Percentiles rank a stretch among this genome's conserved stretches.
phyloP scores from a whole-genome alignment of 2,113 vertebrate genomes.

The Crotophaga sulcirostris region DNA sequence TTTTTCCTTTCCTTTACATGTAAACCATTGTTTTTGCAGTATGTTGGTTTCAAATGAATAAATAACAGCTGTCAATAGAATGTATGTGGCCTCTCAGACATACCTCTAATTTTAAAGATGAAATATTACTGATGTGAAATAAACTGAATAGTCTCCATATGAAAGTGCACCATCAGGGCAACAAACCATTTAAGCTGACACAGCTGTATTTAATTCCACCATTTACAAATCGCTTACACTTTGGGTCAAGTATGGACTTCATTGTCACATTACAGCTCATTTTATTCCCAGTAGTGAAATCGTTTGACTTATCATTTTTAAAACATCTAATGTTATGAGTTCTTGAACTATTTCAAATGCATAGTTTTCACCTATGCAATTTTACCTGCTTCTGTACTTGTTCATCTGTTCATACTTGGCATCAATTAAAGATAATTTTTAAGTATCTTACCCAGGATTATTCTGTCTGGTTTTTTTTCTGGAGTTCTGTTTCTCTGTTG shows the following conservation, averaged over 20 bases:
- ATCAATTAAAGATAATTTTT: constrained; percentile 92
- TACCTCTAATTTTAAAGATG: constrained; percentile 63
- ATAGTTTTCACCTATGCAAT: constrained; percentile 93
- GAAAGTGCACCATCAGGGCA: constrained; percentile 77
- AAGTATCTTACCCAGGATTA: constrained; percentile 79
- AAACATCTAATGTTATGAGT: constrained; percentile 72
- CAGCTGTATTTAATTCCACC: constrained; percentile 57
- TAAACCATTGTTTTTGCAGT: constrained; percentile 44
- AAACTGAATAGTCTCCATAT: constrained; percentile 26
- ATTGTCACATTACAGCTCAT: constrained; percentile 55
- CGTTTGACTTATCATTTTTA: constrained; percentile 65
- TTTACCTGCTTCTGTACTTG: constrained; percentile 86
- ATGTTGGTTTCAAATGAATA: constrained; percentile 47
- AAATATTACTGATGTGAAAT: constrained; percentile 43
- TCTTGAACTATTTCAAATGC: constrained; percentile 83
- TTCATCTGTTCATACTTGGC: constrained; percentile 88
- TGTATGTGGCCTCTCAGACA: constrained; percentile 55
- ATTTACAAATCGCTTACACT: constrained; percentile 55
- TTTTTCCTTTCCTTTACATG: constrained; percentile 30
- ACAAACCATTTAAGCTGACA: constrained; percentile 75
- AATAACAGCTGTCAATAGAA: constrained; percentile 36
- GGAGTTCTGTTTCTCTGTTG: constrained; percentile 47
- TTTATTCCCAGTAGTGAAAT: constrained; percentile 54
- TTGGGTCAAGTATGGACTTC: constrained; percentile 68
- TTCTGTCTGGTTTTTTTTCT: constrained; percentile 76